Evolutionary conservation across 2,797 vertebrate species (phyloP), one percentile per base, ranked within the genome.

Genomic region (Fundulus diaphanus): DNA sequence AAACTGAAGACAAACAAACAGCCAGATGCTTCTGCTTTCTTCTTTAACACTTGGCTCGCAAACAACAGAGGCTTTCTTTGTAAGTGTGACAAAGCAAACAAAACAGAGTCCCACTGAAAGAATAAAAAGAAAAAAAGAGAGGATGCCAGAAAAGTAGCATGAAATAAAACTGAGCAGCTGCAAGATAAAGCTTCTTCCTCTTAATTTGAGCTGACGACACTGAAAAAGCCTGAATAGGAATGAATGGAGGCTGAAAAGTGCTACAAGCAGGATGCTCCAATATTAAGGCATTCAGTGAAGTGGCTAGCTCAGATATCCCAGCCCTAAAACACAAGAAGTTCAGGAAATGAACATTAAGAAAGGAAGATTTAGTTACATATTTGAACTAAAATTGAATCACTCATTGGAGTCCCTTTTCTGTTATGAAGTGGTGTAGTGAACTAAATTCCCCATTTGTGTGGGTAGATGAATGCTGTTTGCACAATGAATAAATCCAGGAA

Each of bases 151-250:
- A 54, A 61, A 18, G 69, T 67, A 78, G 72, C 4, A 35, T 20
- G 22, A 71, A 61, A 70, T 73, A 78, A 9, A 77, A 85, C 61
- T 31, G 80, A 83, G 77, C 92, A 92, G 87, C 92, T 93, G 92
- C 87, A 70, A 74, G 49, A 85, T 74, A 82, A 72, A 82, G 76
- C 74, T 44, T 46, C 78, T 63, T 73, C 81, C 88, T 89, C 83
- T 85, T 81, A 20, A 70, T 56, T 57, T 72, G 5, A 68, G 46
- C 73, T 48, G 44, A 68, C 68, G 74, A 80, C 0, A 72, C 76
- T 82, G 59, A 82, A 79, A 78, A 29, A 70, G 31, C 22, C 49
- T 78, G 73, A 83, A 85, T 70, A 69, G 82, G 77, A 79, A 74
- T 77, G 31, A 87, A 82, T 79, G 5, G 3, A 49, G 68, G 72